Evolutionary conservation across 2,113 vertebrate genomes (phyloP), one percentile per base, ranked within the genome.

Genomic region (Tonatia bakeri): DNA sequence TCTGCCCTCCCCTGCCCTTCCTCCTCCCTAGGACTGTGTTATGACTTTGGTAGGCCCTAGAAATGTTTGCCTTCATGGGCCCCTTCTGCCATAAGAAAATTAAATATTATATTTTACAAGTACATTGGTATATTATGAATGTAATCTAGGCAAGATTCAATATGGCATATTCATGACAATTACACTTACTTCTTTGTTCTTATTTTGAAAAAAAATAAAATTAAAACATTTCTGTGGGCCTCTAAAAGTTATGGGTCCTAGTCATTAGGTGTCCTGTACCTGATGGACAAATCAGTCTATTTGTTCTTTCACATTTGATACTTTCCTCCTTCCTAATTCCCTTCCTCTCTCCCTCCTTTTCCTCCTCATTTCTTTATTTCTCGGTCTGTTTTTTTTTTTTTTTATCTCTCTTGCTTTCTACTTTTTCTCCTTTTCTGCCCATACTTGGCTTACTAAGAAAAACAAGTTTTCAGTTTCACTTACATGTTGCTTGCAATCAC

Each of bases 401-500:
- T 19, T 4, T 45, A 40, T 70, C 50, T 70, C 0, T 43, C 17
- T 86, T 1, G 2, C 50, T 64, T 72, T n/a, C 76, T 76, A 77
- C 52, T 59, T 75, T 96, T 94, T 82, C 43, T 40, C 40, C 47
- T 92, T 92, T 88, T 24, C 50, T 67, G 86, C 24, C 56, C 72
- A 64, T 19, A 77, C 26, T 20, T 95, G 40, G 15, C 64, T 65
- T n/a, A n/a, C 15, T 77, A 67, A 80, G 69, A 61, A 94, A 93
- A 84, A 61, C 61, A 64, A 50, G 28, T 65, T 69, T 90, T 67
- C 28, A 26, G 5, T 86, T 93, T 94, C 52, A 56, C 54, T 20
- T 83, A 7, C 70, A 92, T 84, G 75, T 96, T 97, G 56, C 36
- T 76, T 95, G 4, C 33, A 87, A 36, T 90, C 52, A 77, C 90